phyloP scores from a whole-genome alignment of 2,113 vertebrate species.

The Bufo gargarizans region DNA sequence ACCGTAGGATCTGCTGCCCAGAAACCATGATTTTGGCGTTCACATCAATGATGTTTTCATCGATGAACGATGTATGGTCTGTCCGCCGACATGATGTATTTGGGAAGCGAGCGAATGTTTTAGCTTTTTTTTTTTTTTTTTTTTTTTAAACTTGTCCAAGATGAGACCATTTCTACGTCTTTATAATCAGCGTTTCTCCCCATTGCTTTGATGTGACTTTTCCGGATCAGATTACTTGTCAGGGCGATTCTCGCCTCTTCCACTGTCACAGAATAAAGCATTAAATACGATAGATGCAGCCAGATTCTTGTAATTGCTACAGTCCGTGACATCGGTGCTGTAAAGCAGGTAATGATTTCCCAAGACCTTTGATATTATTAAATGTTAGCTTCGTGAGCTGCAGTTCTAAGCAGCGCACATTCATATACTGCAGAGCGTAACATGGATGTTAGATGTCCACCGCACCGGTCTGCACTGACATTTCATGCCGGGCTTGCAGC shows the following conservation, averaged over 20 bases:
- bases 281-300: neutral
- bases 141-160: neutral
- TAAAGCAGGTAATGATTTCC: conserved; percentile 15
- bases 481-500: neutral
- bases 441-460: conserved; percentile 8
- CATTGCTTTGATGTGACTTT: neutral
- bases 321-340: neutral
- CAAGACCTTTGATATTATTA: conserved; percentile 11
- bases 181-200: neutral
- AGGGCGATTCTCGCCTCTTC: neutral
- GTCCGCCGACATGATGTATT: neutral
- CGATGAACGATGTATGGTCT: too few species aligned
- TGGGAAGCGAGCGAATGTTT: neutral
- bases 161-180: neutral
- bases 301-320: neutral
- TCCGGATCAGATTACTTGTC: conserved; percentile 7
- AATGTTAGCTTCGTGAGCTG: conserved; percentile 33
- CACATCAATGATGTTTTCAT: too few species aligned
- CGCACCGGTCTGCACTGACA: neutral
- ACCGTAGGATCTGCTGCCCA: too few species aligned
- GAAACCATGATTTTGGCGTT: too few species aligned
- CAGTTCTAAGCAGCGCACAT: neutral
- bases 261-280: neutral
- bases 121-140: neutral
- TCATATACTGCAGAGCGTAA: neutral